Percentiles rank a stretch among this genome's conserved stretches.
Evolutionary conservation across 2,888 invertebrate genomes (phyloP).

Genomic region (Vanessa cardui): DNA sequence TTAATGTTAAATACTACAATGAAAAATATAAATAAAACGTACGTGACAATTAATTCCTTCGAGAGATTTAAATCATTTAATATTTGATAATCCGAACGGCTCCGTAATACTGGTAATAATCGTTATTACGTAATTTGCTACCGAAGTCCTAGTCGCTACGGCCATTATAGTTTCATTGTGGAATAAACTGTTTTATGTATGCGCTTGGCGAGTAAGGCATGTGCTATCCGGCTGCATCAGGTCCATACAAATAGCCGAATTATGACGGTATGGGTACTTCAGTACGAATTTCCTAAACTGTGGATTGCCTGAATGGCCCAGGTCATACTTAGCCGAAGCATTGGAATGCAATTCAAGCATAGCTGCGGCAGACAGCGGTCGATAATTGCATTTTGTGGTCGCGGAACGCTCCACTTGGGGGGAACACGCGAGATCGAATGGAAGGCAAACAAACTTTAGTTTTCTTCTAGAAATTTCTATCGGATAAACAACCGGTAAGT

Average conservation of each 20-base stretch:
- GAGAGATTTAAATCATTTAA: background rate
- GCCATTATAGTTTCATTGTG: conserved; percentile 28
- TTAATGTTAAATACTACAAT: background rate
- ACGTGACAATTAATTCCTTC: background rate
- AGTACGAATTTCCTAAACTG: conserved; percentile 38
- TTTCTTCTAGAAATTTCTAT: conserved; percentile 68
- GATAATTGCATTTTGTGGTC: conserved; percentile 82
- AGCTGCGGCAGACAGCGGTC: conserved; percentile 75
- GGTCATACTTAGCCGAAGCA: conserved; percentile 61
- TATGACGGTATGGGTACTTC: conserved; percentile 34
- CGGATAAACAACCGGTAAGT: conserved; percentile 58
- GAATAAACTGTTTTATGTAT: conserved; percentile 36
- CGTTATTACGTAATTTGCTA: conserved; percentile 23
- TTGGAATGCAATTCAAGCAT: conserved; percentile 74
- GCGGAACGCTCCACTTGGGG: conserved; percentile 64
- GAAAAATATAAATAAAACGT: background rate
- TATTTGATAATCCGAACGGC: background rate
- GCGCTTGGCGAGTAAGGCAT: conserved; percentile 37
- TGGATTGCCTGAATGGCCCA: conserved; percentile 44
- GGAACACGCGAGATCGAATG: conserved; percentile 70
- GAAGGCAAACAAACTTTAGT: conserved; percentile 75
- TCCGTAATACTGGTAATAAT: conserved; percentile 6
- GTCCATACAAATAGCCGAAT: conserved; percentile 40
- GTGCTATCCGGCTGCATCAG: conserved; percentile 33
- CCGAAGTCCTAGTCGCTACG: conserved; percentile 12